phyloP scores from a whole-genome alignment of 2,797 vertebrate genomes.

The Chrosomus eos region DNA sequence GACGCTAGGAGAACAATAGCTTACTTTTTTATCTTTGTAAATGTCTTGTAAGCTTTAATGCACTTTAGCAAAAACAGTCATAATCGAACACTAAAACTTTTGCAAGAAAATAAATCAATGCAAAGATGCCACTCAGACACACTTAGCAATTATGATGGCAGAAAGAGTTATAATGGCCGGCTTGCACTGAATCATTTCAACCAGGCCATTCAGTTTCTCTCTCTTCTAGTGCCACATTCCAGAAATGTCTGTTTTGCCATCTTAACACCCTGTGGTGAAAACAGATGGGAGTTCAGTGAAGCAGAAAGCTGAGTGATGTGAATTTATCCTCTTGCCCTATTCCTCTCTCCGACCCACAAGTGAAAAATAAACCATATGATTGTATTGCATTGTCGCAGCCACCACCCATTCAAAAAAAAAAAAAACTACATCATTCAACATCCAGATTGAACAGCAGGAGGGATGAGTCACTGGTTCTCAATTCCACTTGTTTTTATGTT shows the following conservation, averaged over 20 bases:
- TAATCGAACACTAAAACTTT: slow-evolving; percentile 1
- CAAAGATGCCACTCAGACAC: not conserved
- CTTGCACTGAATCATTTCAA: slow-evolving; percentile 21
- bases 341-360: slow-evolving; percentile 16
- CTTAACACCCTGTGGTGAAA: slow-evolving; percentile 34
- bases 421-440: slow-evolving; percentile 26
- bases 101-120: slow-evolving; percentile 2
- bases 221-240: not conserved
- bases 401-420: slow-evolving; percentile 22
- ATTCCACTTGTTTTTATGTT: not conserved
- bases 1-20: not conserved
- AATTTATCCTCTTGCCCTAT: slow-evolving; percentile 30
- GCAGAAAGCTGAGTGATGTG: slow-evolving; percentile 44
- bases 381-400: slow-evolving; percentile 12
- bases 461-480: not conserved
- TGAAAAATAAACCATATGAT: slow-evolving; percentile 33
- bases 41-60: not conserved
- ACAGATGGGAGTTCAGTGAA: slow-evolving; percentile 46
- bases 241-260: slow-evolving; percentile 21
- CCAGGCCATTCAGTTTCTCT: not conserved
- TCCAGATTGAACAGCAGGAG: slow-evolving; percentile 14
- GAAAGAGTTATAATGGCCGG: slow-evolving; percentile 2
- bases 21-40: not conserved
- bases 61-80: not conserved
- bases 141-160: slow-evolving; percentile 5